These are phyloP conservation scores for Pitangus sulphuratus DNA, from an alignment of 2,797 vertebrate genomes.

Conservation along the genomic window DNA sequence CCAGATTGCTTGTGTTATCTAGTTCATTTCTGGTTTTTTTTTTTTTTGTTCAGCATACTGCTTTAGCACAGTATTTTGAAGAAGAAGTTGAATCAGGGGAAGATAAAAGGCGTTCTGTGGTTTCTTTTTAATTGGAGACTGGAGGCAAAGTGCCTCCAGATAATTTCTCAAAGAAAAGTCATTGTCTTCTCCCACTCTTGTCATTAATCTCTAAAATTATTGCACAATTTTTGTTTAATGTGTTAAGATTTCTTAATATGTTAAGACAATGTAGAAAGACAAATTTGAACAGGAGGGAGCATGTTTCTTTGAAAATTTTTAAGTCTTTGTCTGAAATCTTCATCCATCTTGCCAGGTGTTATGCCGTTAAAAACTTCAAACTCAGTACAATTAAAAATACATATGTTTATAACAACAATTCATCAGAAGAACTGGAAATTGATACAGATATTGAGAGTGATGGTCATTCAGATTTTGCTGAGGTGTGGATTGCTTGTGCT, in stretches of 20 bases:
- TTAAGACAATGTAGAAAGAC: conserved; percentile 67
- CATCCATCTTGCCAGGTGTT: conserved; percentile 45
- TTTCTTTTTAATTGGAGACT: conserved; percentile 64
- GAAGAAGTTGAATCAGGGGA: conserved; percentile 45
- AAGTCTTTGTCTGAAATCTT: conserved; percentile 44
- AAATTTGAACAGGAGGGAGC: conserved; percentile 68
- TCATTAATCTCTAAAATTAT: conserved; percentile 70
- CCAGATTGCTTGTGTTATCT: conserved; percentile 31
- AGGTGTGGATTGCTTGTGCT: background rate
- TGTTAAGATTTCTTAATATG: conserved; percentile 66
- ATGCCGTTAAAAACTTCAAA: conserved; percentile 17
- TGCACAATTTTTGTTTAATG: conserved; percentile 68
- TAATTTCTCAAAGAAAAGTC: conserved; percentile 68
- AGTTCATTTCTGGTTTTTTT: conserved; percentile 10
- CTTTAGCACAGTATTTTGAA: conserved; percentile 17
- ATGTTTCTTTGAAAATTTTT: conserved; percentile 62
- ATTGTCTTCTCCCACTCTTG: conserved; percentile 67
- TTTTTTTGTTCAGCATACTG: background rate
- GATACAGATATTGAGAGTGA: background rate
- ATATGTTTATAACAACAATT: background rate
- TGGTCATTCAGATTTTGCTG: background rate
- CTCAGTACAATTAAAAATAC: background rate
- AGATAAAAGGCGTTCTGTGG: conserved; percentile 67
- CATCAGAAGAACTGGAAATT: background rate
- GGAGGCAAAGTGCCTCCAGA: conserved; percentile 66